These are phyloP conservation scores for Nezara viridula DNA, from an alignment of 2,888 invertebrate genomes.

Conservation along the genomic window DNA sequence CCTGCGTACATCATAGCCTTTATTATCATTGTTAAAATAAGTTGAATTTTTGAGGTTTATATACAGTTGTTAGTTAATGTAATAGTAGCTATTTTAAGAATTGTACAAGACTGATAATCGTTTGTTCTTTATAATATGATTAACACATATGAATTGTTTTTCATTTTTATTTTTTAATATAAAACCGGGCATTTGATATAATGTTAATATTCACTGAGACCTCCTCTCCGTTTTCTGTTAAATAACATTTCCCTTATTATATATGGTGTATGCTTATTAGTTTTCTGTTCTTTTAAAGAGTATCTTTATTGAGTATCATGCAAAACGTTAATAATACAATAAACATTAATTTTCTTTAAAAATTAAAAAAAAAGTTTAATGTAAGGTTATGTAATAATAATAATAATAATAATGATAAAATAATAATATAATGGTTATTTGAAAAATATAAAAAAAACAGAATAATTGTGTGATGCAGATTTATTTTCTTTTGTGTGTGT, in stretches of 20 bases:
- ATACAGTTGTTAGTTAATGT: constrained; percentile 54
- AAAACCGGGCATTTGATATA: constrained; percentile 44
- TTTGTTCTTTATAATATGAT: constrained; percentile 55
- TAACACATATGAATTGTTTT: constrained; percentile 52
- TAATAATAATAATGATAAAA: constrained; percentile 51
- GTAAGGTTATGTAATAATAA: constrained; percentile 57
- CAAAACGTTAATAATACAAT: constrained; percentile 48
- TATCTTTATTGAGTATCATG: constrained; percentile 52
- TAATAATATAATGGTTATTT: constrained; percentile 56
- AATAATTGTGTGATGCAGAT: constrained; percentile 58
- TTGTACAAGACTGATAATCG: constrained; percentile 57
- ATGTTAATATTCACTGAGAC: constrained; percentile 52
- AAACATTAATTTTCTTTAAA: constrained; percentile 53
- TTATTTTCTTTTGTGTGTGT: constrained; percentile 57
- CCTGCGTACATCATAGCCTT: constrained; percentile 45
- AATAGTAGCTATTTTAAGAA: constrained; percentile 56
- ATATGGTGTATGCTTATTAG: constrained; percentile 58
- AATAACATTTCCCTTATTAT: constrained; percentile 41
- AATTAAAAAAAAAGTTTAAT: constrained; percentile 55
- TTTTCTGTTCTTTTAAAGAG: constrained; percentile 50
- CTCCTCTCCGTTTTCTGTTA: constrained; percentile 51
- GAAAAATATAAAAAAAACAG: constrained; percentile 46
- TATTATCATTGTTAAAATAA: constrained; percentile 58
- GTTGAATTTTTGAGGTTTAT: constrained; percentile 59
- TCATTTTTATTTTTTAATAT: constrained; percentile 42